Conservation (phyloP, 2,888 invertebrate species). For the Idaea aversata region DNA sequence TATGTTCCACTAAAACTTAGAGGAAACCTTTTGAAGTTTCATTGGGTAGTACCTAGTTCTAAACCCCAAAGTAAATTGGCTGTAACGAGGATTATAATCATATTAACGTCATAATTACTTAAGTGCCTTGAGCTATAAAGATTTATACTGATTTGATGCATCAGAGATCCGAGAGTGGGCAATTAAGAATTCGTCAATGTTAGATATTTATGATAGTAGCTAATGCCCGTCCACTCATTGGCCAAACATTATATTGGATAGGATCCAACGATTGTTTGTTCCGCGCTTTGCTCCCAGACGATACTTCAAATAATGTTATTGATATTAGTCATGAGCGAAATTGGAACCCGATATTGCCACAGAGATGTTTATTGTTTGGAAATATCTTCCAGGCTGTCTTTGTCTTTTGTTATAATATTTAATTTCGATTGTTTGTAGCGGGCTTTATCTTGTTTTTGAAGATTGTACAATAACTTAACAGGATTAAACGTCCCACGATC, state of each 20-base stretch:
- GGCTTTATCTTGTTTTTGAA: background rate
- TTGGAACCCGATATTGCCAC: constrained; percentile 4
- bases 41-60: too few relatives aligned
- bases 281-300: constrained; percentile 40
- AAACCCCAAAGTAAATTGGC: too few relatives aligned
- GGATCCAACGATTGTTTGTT: constrained; percentile 51
- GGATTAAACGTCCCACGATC: background rate
- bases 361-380: constrained; percentile 1
- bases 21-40: too few relatives aligned
- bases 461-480: background rate
- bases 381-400: background rate
- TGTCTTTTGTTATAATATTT: background rate
- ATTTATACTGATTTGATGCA: constrained; percentile 11
- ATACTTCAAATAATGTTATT: constrained; percentile 42
- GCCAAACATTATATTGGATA: constrained; percentile 52
- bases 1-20: too few relatives aligned
- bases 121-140: background rate
- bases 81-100: too few relatives aligned
- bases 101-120: too few relatives aligned
- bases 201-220: constrained; percentile 43
- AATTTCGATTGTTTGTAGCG: background rate
- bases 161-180: background rate
- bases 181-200: constrained; percentile 27
- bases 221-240: constrained; percentile 45
- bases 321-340: constrained; percentile 25